Conservation (phyloP, 2,888 invertebrate species). For the Drosophila quinaria region DNA sequence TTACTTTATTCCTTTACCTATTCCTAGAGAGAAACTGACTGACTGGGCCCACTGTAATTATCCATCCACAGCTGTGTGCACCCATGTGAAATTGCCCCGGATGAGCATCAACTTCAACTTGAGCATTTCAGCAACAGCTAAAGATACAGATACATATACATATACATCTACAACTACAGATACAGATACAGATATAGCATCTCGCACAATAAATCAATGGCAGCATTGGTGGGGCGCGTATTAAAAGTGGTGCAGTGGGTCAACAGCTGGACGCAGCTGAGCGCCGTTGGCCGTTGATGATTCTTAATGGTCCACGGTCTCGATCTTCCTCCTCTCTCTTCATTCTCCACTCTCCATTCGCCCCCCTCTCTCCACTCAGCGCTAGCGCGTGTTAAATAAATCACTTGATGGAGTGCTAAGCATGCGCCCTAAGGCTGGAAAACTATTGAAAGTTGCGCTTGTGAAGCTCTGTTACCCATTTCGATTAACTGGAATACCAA, state of each 20-base stretch:
- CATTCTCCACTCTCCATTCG: slow-evolving; percentile 12
- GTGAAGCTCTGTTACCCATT: slow-evolving; percentile 23
- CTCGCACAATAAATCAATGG: slow-evolving; percentile 74
- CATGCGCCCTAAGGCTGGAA: slow-evolving; percentile 50
- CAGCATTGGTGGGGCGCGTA: slow-evolving; percentile 43
- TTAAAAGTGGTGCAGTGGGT: slow-evolving; percentile 80
- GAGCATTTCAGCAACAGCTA: slow-evolving; percentile 14
- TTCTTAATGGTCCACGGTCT: slow-evolving; percentile 66
- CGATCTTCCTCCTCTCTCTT: slow-evolving; percentile 3
- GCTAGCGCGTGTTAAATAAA: slow-evolving; percentile 74
- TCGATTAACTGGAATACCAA: slow-evolving; percentile 18
- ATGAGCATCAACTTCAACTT: slow-evolving; percentile 57
- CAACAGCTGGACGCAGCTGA: slow-evolving; percentile 73
- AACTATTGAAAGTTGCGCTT: slow-evolving; percentile 46
- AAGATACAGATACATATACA: slow-evolving; percentile 16
- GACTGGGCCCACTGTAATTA: slow-evolving; percentile 62
- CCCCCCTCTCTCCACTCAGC: not conserved
- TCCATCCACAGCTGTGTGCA: slow-evolving; percentile 62
- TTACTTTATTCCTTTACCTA: slow-evolving; percentile 45
- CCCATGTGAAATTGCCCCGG: slow-evolving; percentile 73
- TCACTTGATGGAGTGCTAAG: slow-evolving; percentile 77
- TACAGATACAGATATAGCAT: slow-evolving; percentile 25
- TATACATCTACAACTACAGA: slow-evolving; percentile 14
- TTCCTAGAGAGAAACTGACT: slow-evolving; percentile 48
- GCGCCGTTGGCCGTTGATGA: slow-evolving; percentile 46